These are phyloP conservation scores for Oppia nitens DNA, from an alignment of 1,140 invertebrate species.

Conservation along the genomic window DNA sequence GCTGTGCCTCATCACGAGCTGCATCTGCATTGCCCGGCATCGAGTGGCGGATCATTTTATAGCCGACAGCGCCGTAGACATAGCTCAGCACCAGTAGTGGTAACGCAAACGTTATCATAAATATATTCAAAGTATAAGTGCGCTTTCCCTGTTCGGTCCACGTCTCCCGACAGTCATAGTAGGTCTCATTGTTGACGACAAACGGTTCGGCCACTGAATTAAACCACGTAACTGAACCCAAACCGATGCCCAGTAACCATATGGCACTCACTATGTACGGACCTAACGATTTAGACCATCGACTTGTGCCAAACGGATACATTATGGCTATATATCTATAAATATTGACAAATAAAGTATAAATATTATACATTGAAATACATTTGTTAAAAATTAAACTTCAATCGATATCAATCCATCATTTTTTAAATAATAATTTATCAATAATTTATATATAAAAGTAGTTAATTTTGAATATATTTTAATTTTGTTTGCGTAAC, in stretches of 20 bases:
- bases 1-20: conserved; percentile 29
- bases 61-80: conserved; percentile 32
- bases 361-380: too few species aligned
- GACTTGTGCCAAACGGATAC: conserved; percentile 27
- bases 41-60: conserved; percentile 31
- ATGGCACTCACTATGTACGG: conserved; percentile 28
- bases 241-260: conserved; percentile 30
- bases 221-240: conserved; percentile 31
- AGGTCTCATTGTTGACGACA: conserved; percentile 21
- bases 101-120: conserved; percentile 34
- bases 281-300: conserved; percentile 10
- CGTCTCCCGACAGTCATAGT: conserved; percentile 29
- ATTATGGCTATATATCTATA: conserved; percentile 32
- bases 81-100: conserved; percentile 33
- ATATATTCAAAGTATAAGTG: conserved; percentile 30
- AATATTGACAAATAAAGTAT: too few species aligned
- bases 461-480: too few species aligned
- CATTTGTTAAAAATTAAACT: too few species aligned
- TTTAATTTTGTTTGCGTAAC: too few species aligned
- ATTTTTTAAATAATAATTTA: too few species aligned
- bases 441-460: too few species aligned
- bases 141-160: conserved; percentile 21
- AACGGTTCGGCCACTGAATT: conserved; percentile 27
- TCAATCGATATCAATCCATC: too few species aligned
- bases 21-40: conserved; percentile 36